Evolutionary conservation across 2,888 invertebrate species (phyloP).

Genomic region (Lochmaea crataegi): DNA sequence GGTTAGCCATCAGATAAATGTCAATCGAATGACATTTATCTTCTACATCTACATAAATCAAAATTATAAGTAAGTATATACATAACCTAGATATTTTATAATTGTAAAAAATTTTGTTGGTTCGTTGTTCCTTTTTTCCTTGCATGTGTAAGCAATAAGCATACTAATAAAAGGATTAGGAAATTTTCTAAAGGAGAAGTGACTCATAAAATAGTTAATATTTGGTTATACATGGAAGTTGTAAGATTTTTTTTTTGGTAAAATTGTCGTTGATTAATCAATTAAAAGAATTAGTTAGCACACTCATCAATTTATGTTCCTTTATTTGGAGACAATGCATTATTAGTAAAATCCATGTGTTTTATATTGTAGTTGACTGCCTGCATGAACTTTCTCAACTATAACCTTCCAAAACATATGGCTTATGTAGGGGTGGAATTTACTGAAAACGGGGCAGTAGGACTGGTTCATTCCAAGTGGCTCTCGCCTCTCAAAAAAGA

Average conservation of each 20-base stretch:
- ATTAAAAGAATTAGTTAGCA: neutral
- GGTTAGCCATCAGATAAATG: neutral
- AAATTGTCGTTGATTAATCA: too few relatives aligned
- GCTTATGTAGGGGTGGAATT: too few relatives aligned
- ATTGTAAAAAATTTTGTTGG: neutral
- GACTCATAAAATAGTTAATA: constrained; percentile 2
- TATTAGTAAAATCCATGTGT: neutral
- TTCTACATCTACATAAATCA: neutral
- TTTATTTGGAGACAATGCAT: neutral
- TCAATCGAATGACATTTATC: too few relatives aligned
- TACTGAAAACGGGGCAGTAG: too few relatives aligned
- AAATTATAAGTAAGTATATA: neutral
- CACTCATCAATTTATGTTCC: neutral
- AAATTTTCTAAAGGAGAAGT: neutral
- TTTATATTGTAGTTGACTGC: neutral
- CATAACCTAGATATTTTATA: neutral
- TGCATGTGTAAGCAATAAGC: neutral
- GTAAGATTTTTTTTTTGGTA: too few relatives aligned
- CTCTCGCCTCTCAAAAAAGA: too few relatives aligned
- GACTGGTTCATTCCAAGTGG: too few relatives aligned
- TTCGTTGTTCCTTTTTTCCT: neutral
- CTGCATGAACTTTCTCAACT: neutral
- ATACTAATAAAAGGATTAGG: neutral
- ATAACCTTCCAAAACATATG: constrained; percentile 4
- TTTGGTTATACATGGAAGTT: constrained; percentile 2